Base-by-base conservation (phyloP, 2,113 vertebrate species). In the Prolemur simus region DNA sequence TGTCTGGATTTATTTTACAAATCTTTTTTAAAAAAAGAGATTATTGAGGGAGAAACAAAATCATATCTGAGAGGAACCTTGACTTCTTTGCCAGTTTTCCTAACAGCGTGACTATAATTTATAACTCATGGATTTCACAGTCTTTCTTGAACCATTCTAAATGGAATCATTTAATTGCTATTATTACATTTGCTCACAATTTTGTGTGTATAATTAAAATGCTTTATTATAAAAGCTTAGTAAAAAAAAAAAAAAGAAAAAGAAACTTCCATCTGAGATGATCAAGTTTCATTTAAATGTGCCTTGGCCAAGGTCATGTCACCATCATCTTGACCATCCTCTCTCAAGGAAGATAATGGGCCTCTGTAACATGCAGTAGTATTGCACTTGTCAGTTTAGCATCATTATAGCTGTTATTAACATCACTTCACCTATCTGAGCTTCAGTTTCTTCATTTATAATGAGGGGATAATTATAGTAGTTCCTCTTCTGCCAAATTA, bases 151-250 rank as follows among this genome's bases (percentile, higher is more conserved):
- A 87, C 58, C 37, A 47, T 97, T 92, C 87, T 89, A 91, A 73
- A 89, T 68, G 20, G 86, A 96, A 78, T 60, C 52, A 86, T 94
- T 96, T 96, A 92, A 96, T 93, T 97, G 21, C 12, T 95, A 0
- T 78, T 77, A 49, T 23, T 97, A 42, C 9, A 76, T 95, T 97
- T 97, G 93, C 63, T 93, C 87, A 64, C 6, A 23, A 58, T n/a
- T 95, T 94, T 73, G 66, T 52, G 0, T 93, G 37, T 39, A 87
- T 74, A 96, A 96, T 96, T 97, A 86, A 96, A 96, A 85, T 96
- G 27, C 2, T 87, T 94, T 92, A n/a, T 96, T 96, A 71, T 47
- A 95, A 95, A 96, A 96, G 34, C 27, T 96, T 76, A 74, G 7
- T 69, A 78, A 17, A 39, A 12, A n/a, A 78, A 54, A 54, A 52